These are phyloP conservation scores for Brachionus manjavacas DNA, from an alignment of 1,140 invertebrate genomes.

Conservation along the genomic window DNA sequence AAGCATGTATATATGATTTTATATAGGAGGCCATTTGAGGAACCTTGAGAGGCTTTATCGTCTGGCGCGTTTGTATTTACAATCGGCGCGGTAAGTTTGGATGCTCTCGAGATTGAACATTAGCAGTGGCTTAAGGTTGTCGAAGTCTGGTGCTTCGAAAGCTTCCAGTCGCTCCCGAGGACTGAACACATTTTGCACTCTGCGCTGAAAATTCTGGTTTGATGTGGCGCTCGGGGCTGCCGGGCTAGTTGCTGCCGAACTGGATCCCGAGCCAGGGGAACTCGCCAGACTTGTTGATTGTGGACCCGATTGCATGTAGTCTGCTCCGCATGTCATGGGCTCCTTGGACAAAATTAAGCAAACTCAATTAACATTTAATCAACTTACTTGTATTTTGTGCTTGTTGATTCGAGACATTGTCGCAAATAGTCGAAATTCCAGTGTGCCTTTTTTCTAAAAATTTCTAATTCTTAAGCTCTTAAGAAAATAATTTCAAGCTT, in stretches of 20 bases:
- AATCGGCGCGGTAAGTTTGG: slow-evolving; percentile 30
- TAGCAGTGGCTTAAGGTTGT: slow-evolving; percentile 19
- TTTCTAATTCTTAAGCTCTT: not conserved
- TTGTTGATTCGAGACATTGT: slow-evolving; percentile 14
- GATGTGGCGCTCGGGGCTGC: not conserved
- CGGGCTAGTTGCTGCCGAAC: not conserved
- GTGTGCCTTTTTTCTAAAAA: not conserved
- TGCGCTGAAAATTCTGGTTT: not conserved
- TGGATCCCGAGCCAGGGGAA: not conserved
- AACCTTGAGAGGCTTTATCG: not conserved
- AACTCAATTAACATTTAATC: not conserved
- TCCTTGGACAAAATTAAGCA: not conserved
- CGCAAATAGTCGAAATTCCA: not conserved
- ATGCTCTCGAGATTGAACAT: slow-evolving; percentile 26
- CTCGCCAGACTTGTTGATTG: not conserved
- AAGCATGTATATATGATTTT: slow-evolving; percentile 35
- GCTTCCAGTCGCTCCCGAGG: slow-evolving; percentile 15
- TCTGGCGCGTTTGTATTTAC: slow-evolving; percentile 27
- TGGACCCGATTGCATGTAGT: not conserved
- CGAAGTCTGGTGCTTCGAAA: slow-evolving; percentile 3
- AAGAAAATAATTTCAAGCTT: slow-evolving; percentile 6
- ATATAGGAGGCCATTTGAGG: not conserved
- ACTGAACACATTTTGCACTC: slow-evolving; percentile 14
- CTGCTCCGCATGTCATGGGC: not conserved
- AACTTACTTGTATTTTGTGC: slow-evolving; percentile 17